Percentiles rank a stretch among this genome's conserved stretches.
These are phyloP conservation scores for Tetragonula clypearis DNA, from an alignment of 1,140 invertebrate genomes.

Conservation along the genomic window DNA sequence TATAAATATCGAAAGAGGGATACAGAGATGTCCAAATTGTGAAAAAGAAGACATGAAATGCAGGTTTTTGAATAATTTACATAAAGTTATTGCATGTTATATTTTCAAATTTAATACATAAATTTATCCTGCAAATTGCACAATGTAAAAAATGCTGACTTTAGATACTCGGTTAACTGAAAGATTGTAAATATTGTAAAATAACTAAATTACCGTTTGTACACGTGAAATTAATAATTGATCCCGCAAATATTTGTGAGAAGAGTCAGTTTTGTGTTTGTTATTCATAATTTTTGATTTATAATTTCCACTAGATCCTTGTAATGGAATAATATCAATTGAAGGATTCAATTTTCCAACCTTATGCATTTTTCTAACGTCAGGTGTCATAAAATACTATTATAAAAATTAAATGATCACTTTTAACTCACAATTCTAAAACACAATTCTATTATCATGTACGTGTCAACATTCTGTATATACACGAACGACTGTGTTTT, in stretches of 20 bases:
- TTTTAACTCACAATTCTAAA: no score
- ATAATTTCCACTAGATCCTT: slow-evolving; percentile 67
- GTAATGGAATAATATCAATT: slow-evolving; percentile 75
- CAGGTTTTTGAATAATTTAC: no score
- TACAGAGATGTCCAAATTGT: neutral
- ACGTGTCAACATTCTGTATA: slow-evolving; percentile 4
- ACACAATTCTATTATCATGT: neutral
- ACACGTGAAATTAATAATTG: slow-evolving; percentile 58
- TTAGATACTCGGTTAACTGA: neutral
- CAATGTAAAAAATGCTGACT: neutral
- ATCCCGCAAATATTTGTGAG: slow-evolving; percentile 51
- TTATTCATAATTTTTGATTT: slow-evolving; percentile 47
- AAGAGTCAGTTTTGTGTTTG: slow-evolving; percentile 51
- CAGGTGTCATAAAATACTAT: slow-evolving; percentile 1
- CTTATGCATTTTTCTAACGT: slow-evolving; percentile 75
- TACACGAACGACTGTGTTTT: neutral
- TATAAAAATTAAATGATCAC: slow-evolving; percentile 5
- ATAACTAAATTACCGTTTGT: slow-evolving; percentile 54
- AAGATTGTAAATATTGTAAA: neutral
- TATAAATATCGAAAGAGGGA: neutral
- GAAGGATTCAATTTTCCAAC: slow-evolving; percentile 73
- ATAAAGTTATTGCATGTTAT: neutral
- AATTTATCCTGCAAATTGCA: slow-evolving; percentile 10
- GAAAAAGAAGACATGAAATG: neutral
- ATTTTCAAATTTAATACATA: neutral